Evolutionary conservation across 2,888 invertebrate genomes (phyloP).

Genomic region (Pterostichus niger): DNA sequence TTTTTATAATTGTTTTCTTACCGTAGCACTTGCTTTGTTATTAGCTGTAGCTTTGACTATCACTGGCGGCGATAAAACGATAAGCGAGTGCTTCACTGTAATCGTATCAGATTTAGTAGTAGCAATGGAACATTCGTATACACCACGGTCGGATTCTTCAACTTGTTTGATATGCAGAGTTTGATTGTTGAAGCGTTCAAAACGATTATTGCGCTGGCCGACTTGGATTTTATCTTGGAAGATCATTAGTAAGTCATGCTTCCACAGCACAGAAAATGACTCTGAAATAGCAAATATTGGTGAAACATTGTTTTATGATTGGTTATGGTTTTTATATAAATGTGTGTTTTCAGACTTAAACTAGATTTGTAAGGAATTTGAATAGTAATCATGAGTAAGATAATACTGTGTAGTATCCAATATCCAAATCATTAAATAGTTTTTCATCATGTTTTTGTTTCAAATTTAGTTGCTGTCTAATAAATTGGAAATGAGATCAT

Average conservation of each 20-base stretch:
- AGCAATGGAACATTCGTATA: slow-evolving; percentile 72
- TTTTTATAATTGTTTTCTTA: slow-evolving; percentile 68
- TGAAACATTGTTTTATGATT: not conserved
- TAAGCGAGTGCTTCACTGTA: slow-evolving; percentile 71
- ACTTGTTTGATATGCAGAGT: slow-evolving; percentile 68
- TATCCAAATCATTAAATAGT: not conserved
- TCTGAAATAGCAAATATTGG: slow-evolving; percentile 66
- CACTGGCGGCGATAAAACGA: slow-evolving; percentile 70
- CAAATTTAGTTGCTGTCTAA: not conserved
- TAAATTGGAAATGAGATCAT: not conserved
- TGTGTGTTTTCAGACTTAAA: slow-evolving; percentile 59
- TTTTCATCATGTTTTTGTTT: slow-evolving; percentile 49
- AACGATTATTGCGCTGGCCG: slow-evolving; percentile 41
- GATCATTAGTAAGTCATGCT: slow-evolving; percentile 69
- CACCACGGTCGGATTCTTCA: slow-evolving; percentile 70
- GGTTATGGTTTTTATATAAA: slow-evolving; percentile 7
- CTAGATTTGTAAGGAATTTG: slow-evolving; percentile 62
- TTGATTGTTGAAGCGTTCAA: slow-evolving; percentile 64
- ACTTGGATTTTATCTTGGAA: slow-evolving; percentile 69
- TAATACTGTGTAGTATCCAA: slow-evolving; percentile 40
- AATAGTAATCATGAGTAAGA: slow-evolving; percentile 17
- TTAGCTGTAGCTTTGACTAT: slow-evolving; percentile 71
- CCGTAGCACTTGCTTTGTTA: slow-evolving; percentile 70
- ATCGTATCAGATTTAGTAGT: slow-evolving; percentile 19
- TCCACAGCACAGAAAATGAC: slow-evolving; percentile 70